Percentiles rank a stretch among this genome's conserved stretches.
Evolutionary conservation across 2,888 invertebrate genomes (phyloP).

Genomic region (Rotaria magnacalcarata): DNA sequence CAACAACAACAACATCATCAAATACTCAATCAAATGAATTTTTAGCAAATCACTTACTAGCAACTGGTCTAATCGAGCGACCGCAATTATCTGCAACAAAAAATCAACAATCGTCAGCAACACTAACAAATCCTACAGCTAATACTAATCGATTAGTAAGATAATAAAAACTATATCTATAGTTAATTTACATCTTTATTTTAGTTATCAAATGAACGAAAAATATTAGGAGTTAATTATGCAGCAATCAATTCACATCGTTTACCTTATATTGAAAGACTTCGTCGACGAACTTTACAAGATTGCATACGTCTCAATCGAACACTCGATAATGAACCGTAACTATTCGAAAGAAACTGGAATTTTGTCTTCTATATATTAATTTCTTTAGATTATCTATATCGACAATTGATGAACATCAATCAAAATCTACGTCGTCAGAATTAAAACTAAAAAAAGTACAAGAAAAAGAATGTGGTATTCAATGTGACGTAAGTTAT

Average conservation of each 20-base stretch:
- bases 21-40: not conserved
- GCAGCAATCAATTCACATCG: conserved; percentile 17
- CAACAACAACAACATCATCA: not conserved
- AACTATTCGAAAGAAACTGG: not conserved
- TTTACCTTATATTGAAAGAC: conserved; percentile 30
- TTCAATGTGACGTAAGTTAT: not conserved
- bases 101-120: not conserved
- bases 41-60: not conserved
- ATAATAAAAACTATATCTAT: too few species aligned
- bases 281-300: conserved; percentile 19
- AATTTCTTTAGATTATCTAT: not conserved
- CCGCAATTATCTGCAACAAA: not conserved
- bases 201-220: not conserved
- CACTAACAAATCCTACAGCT: not conserved
- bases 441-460: not conserved
- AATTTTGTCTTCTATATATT: not conserved
- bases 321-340: conserved; percentile 25
- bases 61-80: not conserved
- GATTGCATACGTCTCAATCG: not conserved
- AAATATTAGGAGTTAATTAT: not conserved
- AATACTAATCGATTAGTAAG: too few species aligned
- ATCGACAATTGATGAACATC: not conserved
- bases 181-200: not conserved
- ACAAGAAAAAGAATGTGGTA: conserved; percentile 10
- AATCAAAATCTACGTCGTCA: not conserved